A percentile compares a stretch with the other conserved stretches of the same genome.
These are phyloP conservation scores for Callospermophilus lateralis DNA, from an alignment of 2,113 vertebrate species.

Conservation along the genomic window DNA sequence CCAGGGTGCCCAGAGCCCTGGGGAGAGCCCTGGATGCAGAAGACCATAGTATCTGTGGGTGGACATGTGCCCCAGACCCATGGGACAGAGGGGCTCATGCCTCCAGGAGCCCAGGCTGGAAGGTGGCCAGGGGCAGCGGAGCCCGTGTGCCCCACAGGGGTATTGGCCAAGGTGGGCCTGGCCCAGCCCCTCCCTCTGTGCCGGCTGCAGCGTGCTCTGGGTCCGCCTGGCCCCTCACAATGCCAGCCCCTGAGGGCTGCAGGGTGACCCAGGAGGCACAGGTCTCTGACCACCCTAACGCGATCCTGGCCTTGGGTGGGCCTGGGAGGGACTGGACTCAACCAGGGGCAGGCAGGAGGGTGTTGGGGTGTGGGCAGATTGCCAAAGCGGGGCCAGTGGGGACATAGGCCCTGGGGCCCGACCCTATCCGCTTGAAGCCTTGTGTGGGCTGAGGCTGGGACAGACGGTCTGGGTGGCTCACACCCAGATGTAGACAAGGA, in stretches of 20 bases:
- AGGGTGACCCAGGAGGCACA: not conserved
- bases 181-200: accelerated
- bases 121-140: not conserved
- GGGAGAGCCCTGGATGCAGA: accelerated
- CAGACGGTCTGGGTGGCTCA: not conserved
- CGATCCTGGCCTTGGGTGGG: not conserved
- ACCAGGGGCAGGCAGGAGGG: no score
- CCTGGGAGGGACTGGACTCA: accelerated
- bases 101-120: not conserved
- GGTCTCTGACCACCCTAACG: accelerated
- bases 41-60: accelerated
- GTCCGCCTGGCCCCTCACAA: not conserved
- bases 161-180: not conserved
- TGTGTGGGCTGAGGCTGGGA: not conserved
- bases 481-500: not conserved
- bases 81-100: not conserved
- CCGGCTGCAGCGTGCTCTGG: not conserved
- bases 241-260: accelerated
- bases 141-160: accelerated
- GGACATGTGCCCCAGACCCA: accelerated
- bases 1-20: not conserved
- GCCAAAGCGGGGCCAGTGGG: accelerated
- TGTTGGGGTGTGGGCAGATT: no score
- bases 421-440: not conserved
- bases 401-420: accelerated